Evolutionary conservation across 1,140 invertebrate species (phyloP).

Genomic region (Eulimnadia texana): DNA sequence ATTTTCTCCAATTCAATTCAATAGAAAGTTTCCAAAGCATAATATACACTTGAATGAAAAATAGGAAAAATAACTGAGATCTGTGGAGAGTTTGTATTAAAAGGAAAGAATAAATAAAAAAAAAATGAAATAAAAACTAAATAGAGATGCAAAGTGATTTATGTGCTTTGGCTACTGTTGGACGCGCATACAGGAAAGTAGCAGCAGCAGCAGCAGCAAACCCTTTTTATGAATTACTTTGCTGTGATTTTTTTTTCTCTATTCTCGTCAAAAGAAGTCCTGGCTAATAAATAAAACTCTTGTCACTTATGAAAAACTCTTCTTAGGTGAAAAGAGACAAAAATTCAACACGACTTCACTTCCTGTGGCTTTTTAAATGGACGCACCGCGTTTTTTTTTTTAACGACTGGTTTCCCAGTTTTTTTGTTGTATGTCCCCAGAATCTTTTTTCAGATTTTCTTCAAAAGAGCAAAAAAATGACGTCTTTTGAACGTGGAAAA

Average conservation of each 20-base stretch:
- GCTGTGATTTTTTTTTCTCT: not conserved
- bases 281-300: not conserved
- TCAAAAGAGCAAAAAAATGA: not conserved
- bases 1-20: too few relatives aligned
- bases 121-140: not conserved
- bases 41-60: not conserved
- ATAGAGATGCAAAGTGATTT: conserved; percentile 6
- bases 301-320: not conserved
- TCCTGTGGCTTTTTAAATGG: not conserved
- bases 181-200: not conserved
- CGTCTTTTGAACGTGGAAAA: too few relatives aligned
- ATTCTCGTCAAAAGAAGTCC: not conserved
- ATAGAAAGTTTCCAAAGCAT: too few relatives aligned
- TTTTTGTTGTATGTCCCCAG: not conserved
- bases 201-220: not conserved
- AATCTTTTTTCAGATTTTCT: not conserved
- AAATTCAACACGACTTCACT: not conserved
- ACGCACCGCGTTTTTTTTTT: not conserved
- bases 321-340: not conserved
- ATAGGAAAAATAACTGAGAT: not conserved
- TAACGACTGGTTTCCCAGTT: not conserved
- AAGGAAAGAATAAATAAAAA: not conserved
- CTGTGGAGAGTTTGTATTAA: not conserved
- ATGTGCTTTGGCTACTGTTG: not conserved
- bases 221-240: not conserved